Base-by-base conservation (phyloP, 2,888 invertebrate species). In the Spicauda simplicius region DNA sequence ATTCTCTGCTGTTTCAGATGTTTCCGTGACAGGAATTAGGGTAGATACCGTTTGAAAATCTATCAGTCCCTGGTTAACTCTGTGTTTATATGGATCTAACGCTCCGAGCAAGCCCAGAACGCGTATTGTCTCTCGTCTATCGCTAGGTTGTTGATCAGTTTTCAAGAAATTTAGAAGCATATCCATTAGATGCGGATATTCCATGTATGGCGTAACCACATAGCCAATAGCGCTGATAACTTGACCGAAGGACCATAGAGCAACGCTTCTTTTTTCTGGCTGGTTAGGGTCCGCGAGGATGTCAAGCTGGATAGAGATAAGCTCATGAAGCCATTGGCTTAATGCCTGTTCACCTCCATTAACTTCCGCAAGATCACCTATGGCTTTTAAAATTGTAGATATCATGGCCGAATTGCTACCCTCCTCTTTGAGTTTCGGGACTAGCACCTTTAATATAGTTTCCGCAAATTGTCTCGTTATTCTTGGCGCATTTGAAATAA, bases 11-110 rank as follows among this genome's bases (percentile, higher is more conserved):
- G 94, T 94, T 71, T 96, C 96, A 12, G 94, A 91, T 0, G 95
- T 94, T 81, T 96, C 95, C 1, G 95, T 94, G 77, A 96, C 94
- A 0, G 98, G 96, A 69, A 98, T 96, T 45, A 98, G 93, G 8
- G 96, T 96, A 0, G 97, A 96, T 73, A 97, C 96, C 8, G 95
- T 96, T 85, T 97, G 97, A 70, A 96, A 96, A 81, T 98, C 98
- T 64, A 99, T 97, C 73, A 98, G 94, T 0, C 99, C 99, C 71
- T 98, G 95, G 86, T 97, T 98, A 90, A 99, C 97, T 92, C 99
- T 99, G 84, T 99, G 98, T 80, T 98, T 98, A 90, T 99, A 99
- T 0, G 99, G 99, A 94, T 99, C 99, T 76, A 99, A 94, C 0
- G 99, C 99, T 5, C 99, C 99, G 0, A 99, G 93, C 11, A 99